Evolutionary conservation across 37 sponge, comb jelly and placozoan species (phyloP).

Genomic region (Dysidea cf. avara): DNA sequence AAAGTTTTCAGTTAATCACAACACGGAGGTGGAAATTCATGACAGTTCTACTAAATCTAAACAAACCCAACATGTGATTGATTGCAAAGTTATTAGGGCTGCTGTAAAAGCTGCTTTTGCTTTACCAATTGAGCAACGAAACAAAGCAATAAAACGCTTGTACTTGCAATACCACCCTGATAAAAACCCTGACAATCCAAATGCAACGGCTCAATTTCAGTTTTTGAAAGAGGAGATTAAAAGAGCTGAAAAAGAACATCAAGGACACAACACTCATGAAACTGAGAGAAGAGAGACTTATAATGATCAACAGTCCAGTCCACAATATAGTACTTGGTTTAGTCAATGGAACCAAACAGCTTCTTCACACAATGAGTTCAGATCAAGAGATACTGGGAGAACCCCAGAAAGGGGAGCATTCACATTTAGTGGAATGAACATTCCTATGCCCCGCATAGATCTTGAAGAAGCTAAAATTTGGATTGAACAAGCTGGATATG

Average conservation of each 20-base stretch:
- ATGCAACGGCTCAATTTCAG: constrained; percentile 39
- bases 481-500: constrained; percentile 44
- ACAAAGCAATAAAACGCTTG: constrained; percentile 24
- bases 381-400: neutral
- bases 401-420: neutral
- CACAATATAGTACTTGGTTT: too few relatives aligned
- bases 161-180: too few relatives aligned
- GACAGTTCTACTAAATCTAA: neutral
- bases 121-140: constrained; percentile 9
- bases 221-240: constrained; percentile 40
- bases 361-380: neutral
- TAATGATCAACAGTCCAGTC: too few relatives aligned
- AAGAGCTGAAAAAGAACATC: neutral
- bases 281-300: too few relatives aligned
- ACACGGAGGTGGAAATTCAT: too few relatives aligned
- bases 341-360: neutral
- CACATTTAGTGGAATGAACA: too few relatives aligned
- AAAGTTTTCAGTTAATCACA: too few relatives aligned
- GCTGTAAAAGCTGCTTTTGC: constrained; percentile 40
- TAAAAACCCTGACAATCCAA: too few relatives aligned
- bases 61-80: neutral
- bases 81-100: neutral
- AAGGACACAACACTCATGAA: neutral
- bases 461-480: constrained; percentile 36
- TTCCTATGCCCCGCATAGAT: constrained; percentile 3